Evolutionary conservation across 2,797 vertebrate genomes (phyloP).

Genomic region (Novumbra hubbsi): DNA sequence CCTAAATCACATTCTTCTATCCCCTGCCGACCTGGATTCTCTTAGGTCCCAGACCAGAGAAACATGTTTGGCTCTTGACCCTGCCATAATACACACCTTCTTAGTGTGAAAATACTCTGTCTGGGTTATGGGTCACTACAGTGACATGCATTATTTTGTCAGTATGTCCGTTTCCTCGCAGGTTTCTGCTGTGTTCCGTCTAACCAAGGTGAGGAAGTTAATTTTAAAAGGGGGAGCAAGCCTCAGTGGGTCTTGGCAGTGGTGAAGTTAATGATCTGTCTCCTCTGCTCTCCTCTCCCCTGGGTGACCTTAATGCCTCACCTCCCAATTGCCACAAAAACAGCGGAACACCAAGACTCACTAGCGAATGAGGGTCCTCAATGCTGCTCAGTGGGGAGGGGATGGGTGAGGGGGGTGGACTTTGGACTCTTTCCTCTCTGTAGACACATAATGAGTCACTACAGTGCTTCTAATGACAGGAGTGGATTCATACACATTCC

Average conservation of each 20-base stretch:
- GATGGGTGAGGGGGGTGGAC: constrained; percentile 17
- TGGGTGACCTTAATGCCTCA: constrained; percentile 12
- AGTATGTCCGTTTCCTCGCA: not conserved
- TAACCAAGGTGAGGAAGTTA: constrained; percentile 39
- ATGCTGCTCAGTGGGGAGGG: not conserved
- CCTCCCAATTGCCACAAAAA: constrained; percentile 9
- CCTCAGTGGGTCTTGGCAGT: constrained; percentile 26
- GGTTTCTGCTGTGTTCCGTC: constrained; percentile 23
- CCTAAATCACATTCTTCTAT: not conserved
- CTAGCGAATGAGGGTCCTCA: constrained; percentile 6
- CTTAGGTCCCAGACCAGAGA: not conserved
- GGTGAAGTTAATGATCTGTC: constrained; percentile 48
- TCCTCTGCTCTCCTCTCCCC: not conserved
- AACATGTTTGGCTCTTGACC: not conserved
- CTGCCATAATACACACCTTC: not conserved
- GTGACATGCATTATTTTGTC: not conserved
- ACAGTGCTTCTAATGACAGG: not conserved
- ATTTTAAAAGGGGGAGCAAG: constrained; percentile 48
- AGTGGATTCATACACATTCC: not conserved
- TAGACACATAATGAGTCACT: constrained; percentile 33
- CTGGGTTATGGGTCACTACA: not conserved
- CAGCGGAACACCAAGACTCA: constrained; percentile 1
- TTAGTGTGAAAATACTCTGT: not conserved
- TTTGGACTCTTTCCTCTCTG: constrained; percentile 33
- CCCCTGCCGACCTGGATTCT: not conserved